Conservation (phyloP, 2,797 vertebrate species). For the Eulemur mongoz region DNA sequence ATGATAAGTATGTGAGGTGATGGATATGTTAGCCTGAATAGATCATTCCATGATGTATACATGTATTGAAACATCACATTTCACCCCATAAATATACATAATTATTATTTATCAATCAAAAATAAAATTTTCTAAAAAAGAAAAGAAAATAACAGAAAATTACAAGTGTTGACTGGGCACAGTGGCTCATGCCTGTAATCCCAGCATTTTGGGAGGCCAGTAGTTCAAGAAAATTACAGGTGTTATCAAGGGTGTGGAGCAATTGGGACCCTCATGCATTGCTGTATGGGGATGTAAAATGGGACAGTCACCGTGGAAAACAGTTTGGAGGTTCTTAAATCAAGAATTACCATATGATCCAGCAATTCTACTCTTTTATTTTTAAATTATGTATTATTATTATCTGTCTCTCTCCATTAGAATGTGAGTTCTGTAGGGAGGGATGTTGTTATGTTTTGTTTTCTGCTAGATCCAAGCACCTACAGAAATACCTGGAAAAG, state of each 20-base stretch:
- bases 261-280: not conserved
- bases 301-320: not conserved
- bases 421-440: not conserved
- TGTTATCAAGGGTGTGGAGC: not conserved
- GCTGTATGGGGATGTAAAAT: not conserved
- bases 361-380: not conserved
- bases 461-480: not conserved
- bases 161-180: not conserved
- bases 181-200: not conserved
- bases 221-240: not conserved
- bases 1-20: not conserved
- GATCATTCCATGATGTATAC: not conserved
- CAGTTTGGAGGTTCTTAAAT: not conserved
- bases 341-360: not conserved
- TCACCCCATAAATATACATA: not conserved
- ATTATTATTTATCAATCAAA: not conserved
- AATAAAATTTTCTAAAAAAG: not conserved
- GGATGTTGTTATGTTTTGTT: not conserved
- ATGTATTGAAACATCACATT: not conserved
- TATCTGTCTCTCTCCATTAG: not conserved
- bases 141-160: not conserved
- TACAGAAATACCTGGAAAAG: not conserved
- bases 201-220: not conserved
- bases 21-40: not conserved
- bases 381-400: not conserved